Conservation (phyloP, 2,113 vertebrate genomes). For the Tachycineta bicolor region DNA sequence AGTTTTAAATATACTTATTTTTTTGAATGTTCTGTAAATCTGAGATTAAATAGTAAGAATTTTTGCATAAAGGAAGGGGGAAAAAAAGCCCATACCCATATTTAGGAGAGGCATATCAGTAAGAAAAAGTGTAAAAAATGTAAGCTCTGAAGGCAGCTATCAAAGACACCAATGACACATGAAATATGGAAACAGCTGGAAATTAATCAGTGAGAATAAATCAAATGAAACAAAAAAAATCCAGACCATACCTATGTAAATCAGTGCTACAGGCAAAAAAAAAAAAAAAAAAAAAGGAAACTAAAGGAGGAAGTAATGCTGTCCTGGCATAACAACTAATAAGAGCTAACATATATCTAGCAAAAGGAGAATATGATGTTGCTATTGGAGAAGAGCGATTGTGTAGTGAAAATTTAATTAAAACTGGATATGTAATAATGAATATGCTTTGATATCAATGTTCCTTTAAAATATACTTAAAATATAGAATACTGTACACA, state of each 20-base stretch:
- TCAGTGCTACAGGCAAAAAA: background rate
- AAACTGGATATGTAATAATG: background rate
- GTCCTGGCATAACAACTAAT: background rate
- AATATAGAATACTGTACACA: background rate
- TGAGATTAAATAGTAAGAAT: background rate
- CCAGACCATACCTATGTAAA: background rate
- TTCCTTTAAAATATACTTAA: background rate
- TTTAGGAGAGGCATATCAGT: background rate
- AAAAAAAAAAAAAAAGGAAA: background rate
- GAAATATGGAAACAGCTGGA: constrained; percentile 28
- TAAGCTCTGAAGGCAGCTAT: background rate
- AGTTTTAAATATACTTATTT: background rate
- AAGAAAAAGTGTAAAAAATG: background rate
- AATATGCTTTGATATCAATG: background rate
- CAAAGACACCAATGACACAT: background rate
- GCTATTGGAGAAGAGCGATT: background rate
- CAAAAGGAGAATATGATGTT: background rate
- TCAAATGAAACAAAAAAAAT: background rate
- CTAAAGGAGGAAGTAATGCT: background rate
- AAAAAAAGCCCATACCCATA: background rate
- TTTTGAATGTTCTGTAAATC: background rate
- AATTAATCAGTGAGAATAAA: constrained; percentile 25
- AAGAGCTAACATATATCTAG: background rate
- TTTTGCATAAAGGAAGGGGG: fast-evolving
- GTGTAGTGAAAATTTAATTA: background rate